Evolutionary conservation across 2,888 invertebrate genomes (phyloP), one percentile per base, ranked within the genome.

Genomic region (Lottia scabra): DNA sequence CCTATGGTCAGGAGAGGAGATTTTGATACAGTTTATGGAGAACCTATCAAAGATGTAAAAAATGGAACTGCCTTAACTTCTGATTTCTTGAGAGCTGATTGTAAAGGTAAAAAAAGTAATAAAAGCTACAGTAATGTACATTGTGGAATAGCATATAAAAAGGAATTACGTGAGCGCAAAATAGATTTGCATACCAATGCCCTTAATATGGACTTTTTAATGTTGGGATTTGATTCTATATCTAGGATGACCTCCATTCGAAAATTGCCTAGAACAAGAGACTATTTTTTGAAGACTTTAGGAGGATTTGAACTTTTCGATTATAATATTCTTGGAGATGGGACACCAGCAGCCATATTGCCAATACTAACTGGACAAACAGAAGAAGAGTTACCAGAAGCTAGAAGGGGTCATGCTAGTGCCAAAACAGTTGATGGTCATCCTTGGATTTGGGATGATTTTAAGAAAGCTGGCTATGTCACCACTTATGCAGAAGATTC

Each of bases 401-500:
- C 26, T 12, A 19, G 43, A 56, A 19, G 71, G 94, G 93, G 87
- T 91, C 93, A 27, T 92, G 93, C 87, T 89, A 90, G 26, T 63
- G 93, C 94, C 0, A 89, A 91, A 13, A 92, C 91, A 65, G 92
- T 96, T 0, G 93, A 96, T 87, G 90, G 92, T 0, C 95, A 95
- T 90, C 95, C 96, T 0, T 94, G 96, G 90, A 92, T 96, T 78
- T 97, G 96, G 94, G 93, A 95, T 79, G 93, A 94, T 68, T 93
- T 93, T 79, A 92, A 92, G 65, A 80, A 85, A 12, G 77, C 78
- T 1, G 89, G 90, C 4, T 90, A 90, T 77, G 87, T 84, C 44
- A 94, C 95, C 1, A 94, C 94, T 0, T 97, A 94, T 87, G 94
- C 94, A 83, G 97, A 98, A 87, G 97, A 97, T 86, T 92, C 93